A percentile compares a stretch with the other conserved stretches of the same genome.
phyloP scores from a whole-genome alignment of 1,140 invertebrate species.

The Physella acuta region DNA sequence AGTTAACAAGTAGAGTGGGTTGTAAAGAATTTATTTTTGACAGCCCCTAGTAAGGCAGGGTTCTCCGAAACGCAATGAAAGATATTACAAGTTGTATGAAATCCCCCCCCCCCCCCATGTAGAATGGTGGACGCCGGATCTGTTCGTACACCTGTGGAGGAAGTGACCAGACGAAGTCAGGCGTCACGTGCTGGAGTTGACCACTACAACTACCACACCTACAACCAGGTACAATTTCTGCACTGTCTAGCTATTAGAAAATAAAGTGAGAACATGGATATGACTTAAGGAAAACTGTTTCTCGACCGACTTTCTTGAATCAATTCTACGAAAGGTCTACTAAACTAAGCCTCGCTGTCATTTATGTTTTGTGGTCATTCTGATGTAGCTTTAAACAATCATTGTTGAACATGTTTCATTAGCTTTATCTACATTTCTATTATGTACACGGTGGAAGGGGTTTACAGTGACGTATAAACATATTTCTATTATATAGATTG shows the following conservation, averaged over 20 bases:
- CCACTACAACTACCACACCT: neutral
- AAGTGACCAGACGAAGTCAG: neutral
- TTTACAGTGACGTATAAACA: too few relatives aligned
- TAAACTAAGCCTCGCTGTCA: too few relatives aligned
- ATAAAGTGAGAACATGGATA: neutral
- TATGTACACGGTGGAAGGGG: too few relatives aligned
- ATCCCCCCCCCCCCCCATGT: too few relatives aligned
- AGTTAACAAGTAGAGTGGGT: too few relatives aligned
- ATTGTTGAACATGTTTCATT: too few relatives aligned
- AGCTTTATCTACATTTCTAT: too few relatives aligned
- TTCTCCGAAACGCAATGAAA: too few relatives aligned
- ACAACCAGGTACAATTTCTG: neutral
- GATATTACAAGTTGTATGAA: too few relatives aligned
- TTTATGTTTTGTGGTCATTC: too few relatives aligned
- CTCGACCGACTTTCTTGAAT: neutral
- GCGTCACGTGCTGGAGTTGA: neutral
- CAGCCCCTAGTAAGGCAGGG: too few relatives aligned
- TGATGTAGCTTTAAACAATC: neutral
- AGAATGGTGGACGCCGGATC: neutral
- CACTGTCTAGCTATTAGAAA: neutral
- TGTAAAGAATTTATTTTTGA: too few relatives aligned
- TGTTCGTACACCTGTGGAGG: neutral
- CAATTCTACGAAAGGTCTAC: neutral
- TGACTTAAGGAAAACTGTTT: neutral
- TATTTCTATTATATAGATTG: slow-evolving; percentile 1